phyloP scores from a whole-genome alignment of 92 coral and sea anemone genomes.

The Blastomussa wellsi region DNA sequence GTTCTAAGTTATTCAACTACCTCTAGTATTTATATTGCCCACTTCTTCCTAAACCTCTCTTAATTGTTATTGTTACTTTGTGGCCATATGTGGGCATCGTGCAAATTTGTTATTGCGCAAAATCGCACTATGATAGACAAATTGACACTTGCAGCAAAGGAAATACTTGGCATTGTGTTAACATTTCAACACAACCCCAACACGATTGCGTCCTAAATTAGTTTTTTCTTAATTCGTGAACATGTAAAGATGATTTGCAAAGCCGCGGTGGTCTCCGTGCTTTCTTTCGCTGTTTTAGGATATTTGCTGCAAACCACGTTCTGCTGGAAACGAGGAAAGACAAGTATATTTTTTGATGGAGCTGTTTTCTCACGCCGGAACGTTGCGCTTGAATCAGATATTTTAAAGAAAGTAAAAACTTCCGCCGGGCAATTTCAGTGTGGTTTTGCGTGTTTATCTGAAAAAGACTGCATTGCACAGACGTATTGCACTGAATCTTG shows the following conservation, averaged over 20 bases:
- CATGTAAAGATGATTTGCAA: background rate
- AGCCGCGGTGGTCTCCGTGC: background rate
- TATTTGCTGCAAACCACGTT: background rate
- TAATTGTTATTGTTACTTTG: no score
- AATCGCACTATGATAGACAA: no score
- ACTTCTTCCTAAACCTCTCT: no score
- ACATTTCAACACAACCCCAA: no score
- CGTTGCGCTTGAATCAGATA: conserved; percentile 15
- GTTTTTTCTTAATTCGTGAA: no score
- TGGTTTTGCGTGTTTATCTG: conserved; percentile 43
- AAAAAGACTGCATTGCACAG: conserved; percentile 45
- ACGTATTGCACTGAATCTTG: conserved; percentile 28
- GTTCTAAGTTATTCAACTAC: no score
- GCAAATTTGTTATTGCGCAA: no score
- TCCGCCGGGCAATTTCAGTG: conserved; percentile 22
- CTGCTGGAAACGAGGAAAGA: conserved; percentile 18
- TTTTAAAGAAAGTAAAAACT: conserved; percentile 1
- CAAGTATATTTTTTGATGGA: conserved; percentile 12
- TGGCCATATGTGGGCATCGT: no score
- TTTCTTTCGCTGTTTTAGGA: background rate
- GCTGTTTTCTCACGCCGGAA: conserved; percentile 9
- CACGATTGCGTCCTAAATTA: no score
- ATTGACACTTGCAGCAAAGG: no score
- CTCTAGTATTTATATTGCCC: no score
- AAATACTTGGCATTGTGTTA: background rate